Base-by-base conservation (phyloP, 2,113 vertebrate genomes). In the Hippocampus comes region DNA sequence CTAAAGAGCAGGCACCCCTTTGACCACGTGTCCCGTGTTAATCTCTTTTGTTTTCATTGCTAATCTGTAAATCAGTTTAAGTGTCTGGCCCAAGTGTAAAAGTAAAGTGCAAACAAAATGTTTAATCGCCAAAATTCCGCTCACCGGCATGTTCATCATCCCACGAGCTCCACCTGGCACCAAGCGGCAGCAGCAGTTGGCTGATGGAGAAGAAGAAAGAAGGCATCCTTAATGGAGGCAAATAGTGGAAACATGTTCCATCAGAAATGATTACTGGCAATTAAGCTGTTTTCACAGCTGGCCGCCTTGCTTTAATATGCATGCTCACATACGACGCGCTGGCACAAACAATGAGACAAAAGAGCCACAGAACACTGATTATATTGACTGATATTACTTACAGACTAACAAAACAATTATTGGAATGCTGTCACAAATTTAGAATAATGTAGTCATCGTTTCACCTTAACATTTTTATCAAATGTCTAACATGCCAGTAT, bases 271-370 rank as follows among this genome's bases (percentile, higher is more conserved):
- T 92, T 91, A 91, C 81, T 74, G 78, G 87, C 91, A 92, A 93
- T 92, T 93, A 92, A 92, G 88, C 84, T 82, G 84, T 89, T 91
- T 92, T 92, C 88, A 92, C 90, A 91, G 89, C 88, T 88, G 86
- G 87, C 81, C 90, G 85, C 89, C 72, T 84, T 72, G 66, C 87
- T 78, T 88, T 90, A 89, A 89, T 91, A 88, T 90, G 89, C 82
- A 84, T 71, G 75, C 82, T 86, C 86, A 84, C 78, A 78, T 85
- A 68, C 72, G 67, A 83, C 83, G 82, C 74, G 74, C 73, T 67
- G 63, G 73, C 69, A 79, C 66, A 76, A 79, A 85, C 76, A 70
- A 71, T 53, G 78, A 76, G 73, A 63, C 80, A 82, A 78, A 72
- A 79, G 79, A 80, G 78, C 84, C 77, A 77, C 82, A 80, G 65